phyloP scores from a whole-genome alignment of 1,140 invertebrate species.

The Cyclargus thomasi region DNA sequence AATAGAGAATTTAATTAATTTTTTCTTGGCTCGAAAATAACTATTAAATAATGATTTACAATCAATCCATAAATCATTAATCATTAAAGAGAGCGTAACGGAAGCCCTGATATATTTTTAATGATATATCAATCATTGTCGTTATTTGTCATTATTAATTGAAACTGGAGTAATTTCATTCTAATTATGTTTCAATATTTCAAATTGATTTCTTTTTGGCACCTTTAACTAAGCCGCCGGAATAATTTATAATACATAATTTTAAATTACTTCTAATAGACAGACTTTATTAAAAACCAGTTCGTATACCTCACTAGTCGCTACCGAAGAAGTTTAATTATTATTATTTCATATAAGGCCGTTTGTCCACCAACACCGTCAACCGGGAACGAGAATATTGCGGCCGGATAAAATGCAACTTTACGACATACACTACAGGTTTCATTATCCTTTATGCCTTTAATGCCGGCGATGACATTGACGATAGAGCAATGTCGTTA shows the following conservation, averaged over 20 bases:
- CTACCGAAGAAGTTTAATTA: not conserved
- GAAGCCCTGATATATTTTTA: constrained; percentile 35
- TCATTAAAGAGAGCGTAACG: constrained; percentile 46
- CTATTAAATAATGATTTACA: constrained; percentile 35
- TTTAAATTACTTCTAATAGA: not conserved
- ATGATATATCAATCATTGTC: constrained; percentile 31
- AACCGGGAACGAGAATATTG: no score
- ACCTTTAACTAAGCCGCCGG: not conserved
- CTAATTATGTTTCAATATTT: constrained; percentile 4
- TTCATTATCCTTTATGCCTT: no score
- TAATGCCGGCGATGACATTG: no score
- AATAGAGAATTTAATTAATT: constrained; percentile 12
- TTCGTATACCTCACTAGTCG: not conserved
- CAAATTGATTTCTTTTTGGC: constrained; percentile 9
- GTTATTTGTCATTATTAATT: constrained; percentile 26
- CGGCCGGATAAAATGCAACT: no score
- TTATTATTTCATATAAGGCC: not conserved
- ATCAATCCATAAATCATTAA: constrained; percentile 44
- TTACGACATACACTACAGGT: no score
- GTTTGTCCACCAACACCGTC: no score
- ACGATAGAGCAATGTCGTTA: no score
- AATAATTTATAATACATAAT: not conserved
- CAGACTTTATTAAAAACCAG: not conserved
- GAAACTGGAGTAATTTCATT: constrained; percentile 30
- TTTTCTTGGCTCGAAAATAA: constrained; percentile 16